Evolutionary conservation across 1,140 invertebrate genomes (phyloP), one percentile per base, ranked within the genome.

Genomic region (Condylostylus longicornis): DNA sequence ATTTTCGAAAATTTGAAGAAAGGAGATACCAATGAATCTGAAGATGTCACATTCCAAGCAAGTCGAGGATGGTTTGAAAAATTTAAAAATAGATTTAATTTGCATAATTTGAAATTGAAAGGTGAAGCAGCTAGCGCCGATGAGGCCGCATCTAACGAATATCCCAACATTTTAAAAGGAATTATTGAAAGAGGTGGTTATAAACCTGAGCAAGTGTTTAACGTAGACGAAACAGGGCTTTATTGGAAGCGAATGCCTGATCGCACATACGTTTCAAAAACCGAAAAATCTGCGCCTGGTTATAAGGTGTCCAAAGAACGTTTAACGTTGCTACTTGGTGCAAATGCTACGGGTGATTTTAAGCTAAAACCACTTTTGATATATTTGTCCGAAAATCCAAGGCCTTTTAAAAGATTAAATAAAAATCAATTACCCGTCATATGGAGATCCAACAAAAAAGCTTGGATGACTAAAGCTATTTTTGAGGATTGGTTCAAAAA

Each of bases 211-310:
- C 56, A 62, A 44, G 49, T 65, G 31, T 63, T 64, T 45, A 64
- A 58, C 47, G 47, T 48, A 27, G 46, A 62, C 43, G 58, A 67
- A 48, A 63, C 54, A 31, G 54, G 46, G 25, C 42, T 66, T 4
- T 65, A 53, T 47, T 66, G 64, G 60, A 66, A 65, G 48, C 64
- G 48, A 45, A 62, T 67, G 56, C 59, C 63, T 36, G 50, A 46
- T 42, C 41, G 50, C 39, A 64, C 58, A 30, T 64, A 50, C 45
- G 53, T 34, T 64, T 53, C 65, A 65, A 46, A 47, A 51, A 20
- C 46, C 49, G 15, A 67, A 66, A 46, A 60, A 68, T 50, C 61
- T 47, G 42, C 15, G 28, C 46, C 56, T 63, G 46, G n/a, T n/a
- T n/a, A n/a, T n/a, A n/a, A n/a, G n/a, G n/a, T n/a, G n/a, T n/a